These are phyloP conservation scores for Miltochrista miniata DNA, from an alignment of 2,888 invertebrate genomes.

Conservation along the genomic window DNA sequence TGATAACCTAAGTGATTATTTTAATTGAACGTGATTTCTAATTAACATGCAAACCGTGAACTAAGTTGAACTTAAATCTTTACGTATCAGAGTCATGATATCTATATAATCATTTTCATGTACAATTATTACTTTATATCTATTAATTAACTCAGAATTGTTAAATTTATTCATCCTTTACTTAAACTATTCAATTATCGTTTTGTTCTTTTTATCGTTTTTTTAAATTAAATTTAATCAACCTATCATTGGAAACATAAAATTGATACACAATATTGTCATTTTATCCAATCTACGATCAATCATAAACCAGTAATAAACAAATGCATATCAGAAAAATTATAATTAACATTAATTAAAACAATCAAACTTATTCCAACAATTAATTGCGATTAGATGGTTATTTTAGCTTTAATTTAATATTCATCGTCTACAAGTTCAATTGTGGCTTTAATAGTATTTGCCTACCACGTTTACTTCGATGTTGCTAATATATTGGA, in stretches of 20 bases:
- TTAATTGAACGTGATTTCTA: slow-evolving; percentile 40
- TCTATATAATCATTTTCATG: slow-evolving; percentile 35
- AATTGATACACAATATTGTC: too few relatives aligned
- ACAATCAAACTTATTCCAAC: slow-evolving; percentile 7
- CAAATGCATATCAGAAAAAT: too few relatives aligned
- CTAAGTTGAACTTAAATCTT: slow-evolving; percentile 29
- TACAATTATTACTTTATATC: slow-evolving; percentile 24
- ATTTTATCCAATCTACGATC: too few relatives aligned
- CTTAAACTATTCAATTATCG: neutral
- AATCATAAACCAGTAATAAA: too few relatives aligned
- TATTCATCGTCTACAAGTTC: slow-evolving; percentile 11
- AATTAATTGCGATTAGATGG: slow-evolving; percentile 19
- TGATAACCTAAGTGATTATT: slow-evolving; percentile 36
- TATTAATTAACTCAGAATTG: slow-evolving; percentile 22
- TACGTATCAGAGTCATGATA: slow-evolving; percentile 32
- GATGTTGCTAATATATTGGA: slow-evolving; percentile 32
- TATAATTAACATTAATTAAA: slow-evolving; percentile 13
- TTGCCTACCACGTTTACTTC: slow-evolving; percentile 33
- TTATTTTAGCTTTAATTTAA: slow-evolving; percentile 24
- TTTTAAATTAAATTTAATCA: neutral
- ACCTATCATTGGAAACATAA: neutral
- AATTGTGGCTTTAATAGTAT: slow-evolving; percentile 29
- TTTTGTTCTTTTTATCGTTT: neutral
- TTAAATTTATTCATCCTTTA: neutral
- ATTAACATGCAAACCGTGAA: slow-evolving; percentile 41